phyloP scores from a whole-genome alignment of 1,140 invertebrate genomes.

The Mercenaria mercenaria region DNA sequence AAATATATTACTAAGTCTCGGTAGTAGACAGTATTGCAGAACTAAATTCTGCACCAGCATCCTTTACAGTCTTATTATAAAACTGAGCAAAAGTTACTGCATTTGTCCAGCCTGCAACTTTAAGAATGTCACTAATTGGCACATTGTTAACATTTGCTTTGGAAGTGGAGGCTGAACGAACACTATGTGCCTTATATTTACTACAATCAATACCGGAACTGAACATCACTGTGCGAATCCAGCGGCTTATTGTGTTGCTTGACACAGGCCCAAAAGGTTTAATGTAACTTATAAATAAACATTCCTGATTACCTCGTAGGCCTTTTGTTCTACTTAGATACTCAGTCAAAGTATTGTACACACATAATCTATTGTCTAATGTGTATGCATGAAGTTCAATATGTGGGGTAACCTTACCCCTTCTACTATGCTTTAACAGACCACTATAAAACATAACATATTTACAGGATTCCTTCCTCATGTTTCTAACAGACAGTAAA shows the following conservation, averaged over 20 bases:
- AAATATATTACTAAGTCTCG: neutral
- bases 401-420: no score
- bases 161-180: conserved; percentile 22
- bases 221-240: conserved; percentile 37
- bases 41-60: no score
- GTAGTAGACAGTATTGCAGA: conserved; percentile 40
- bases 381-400: no score
- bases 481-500: no score
- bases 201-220: conserved; percentile 35
- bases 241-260: conserved; percentile 43
- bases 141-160: conserved; percentile 7
- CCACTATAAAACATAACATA: no score
- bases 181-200: conserved; percentile 29
- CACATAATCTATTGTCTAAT: neutral
- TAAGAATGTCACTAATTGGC: conserved; percentile 22
- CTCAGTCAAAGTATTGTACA: neutral
- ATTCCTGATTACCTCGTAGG: neutral
- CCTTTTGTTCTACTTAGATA: neutral
- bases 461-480: no score
- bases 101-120: conserved; percentile 34
- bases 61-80: neutral
- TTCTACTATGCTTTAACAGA: no score
- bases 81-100: neutral
- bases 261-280: no score
- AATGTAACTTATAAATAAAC: conserved; percentile 64